Percentiles rank a stretch among this genome's conserved stretches.
Conservation (phyloP, 2,888 invertebrate genomes). For the Melangyna quadrimaculata region DNA sequence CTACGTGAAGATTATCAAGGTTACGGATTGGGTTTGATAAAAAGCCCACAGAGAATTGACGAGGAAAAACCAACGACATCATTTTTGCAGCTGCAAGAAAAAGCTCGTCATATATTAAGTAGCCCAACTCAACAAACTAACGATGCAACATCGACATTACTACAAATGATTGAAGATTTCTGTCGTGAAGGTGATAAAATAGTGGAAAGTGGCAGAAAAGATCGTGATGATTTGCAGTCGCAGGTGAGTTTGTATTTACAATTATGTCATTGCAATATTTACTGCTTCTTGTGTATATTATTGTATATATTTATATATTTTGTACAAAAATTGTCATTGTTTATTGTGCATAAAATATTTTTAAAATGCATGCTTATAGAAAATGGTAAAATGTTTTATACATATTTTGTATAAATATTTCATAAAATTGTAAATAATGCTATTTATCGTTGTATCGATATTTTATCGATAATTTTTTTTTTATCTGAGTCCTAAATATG, state of each 20-base stretch:
- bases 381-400: background rate
- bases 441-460: background rate
- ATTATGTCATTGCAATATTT: background rate
- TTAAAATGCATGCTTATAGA: conserved; percentile 33
- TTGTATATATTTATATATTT: background rate
- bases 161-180: conserved; percentile 85
- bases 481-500: background rate
- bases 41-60: conserved; percentile 75
- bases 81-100: conserved; percentile 79
- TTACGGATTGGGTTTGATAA: conserved; percentile 79
- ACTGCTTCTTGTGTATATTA: conserved; percentile 31
- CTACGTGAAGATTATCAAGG: conserved; percentile 83
- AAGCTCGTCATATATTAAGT: conserved; percentile 78
- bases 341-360: conserved; percentile 25
- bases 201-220: conserved; percentile 85
- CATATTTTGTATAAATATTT: background rate
- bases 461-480: background rate
- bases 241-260: conserved; percentile 83
- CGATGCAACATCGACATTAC: conserved; percentile 79
- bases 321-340: background rate
- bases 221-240: conserved; percentile 87
- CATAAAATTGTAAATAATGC: conserved; percentile 18
- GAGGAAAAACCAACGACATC: conserved; percentile 76
- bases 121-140: conserved; percentile 74
- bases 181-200: conserved; percentile 84